Evolutionary conservation across 2,797 vertebrate genomes (phyloP), one percentile per base, ranked within the genome.

Genomic region (Bryconaethiops microstoma): DNA sequence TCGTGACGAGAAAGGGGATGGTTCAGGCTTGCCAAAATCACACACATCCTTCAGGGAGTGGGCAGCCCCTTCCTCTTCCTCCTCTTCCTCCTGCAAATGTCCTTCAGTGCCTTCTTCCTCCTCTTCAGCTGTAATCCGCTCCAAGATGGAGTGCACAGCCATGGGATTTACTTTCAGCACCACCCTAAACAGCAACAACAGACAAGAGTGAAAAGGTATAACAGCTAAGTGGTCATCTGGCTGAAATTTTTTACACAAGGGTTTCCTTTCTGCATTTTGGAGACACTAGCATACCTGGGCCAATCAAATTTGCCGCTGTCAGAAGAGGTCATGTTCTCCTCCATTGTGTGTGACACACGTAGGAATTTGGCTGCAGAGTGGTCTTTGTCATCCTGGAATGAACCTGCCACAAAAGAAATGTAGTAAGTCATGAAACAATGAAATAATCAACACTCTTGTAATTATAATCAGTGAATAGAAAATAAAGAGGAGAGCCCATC

Each of bases 21-120:
- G 98, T 25, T 98, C 96, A 35, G 96, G 95, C 90, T 97, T 97
- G 86, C 96, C 95, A 86, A 99, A 95, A 89, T 99, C 98, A 87
- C 98, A 99, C 54, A 99, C 97, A 57, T 98, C 98, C 86, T 99
- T 99, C 82, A 99, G 90, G n/a, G 98, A 99, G 87, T 99, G 98
- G 63, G 96, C 93, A 0, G 95, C 95, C 21, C 97, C 97, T 82
- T 98, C 98, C 84, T 98, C 98, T 74, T 99, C 95, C 10, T 95
- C 98, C 76, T 98, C 98, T 57, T 95, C 94, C 65, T 98, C 98
- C 68, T 95, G 96, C 12, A 96, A 98, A 80, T 93, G 95, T 79
- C 95, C 94, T 59, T 96, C 96, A 13, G 89, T 92, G 17, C 96
- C 96, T 68, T 97, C 94, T 1, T 95, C 94, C 76, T 82, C 94